Percentiles rank a stretch among this genome's conserved stretches.
Conservation (phyloP, 1,140 invertebrate species). For the Piezodorus guildinii region DNA sequence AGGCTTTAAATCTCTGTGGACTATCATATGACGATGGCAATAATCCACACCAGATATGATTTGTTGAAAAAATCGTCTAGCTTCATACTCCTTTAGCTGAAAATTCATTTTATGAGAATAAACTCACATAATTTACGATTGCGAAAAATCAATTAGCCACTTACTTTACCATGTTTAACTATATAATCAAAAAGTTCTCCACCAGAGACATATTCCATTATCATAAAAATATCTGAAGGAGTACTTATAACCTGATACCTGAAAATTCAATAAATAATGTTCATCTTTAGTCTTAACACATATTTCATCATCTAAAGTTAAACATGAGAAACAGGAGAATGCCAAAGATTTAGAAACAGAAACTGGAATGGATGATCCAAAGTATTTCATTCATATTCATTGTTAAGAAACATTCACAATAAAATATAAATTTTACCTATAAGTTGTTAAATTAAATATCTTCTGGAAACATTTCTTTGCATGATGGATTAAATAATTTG, state of each 20-base stretch:
- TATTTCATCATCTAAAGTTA: too few species aligned
- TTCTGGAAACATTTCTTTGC: too few species aligned
- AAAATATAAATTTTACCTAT: too few species aligned
- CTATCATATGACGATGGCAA: slow-evolving; percentile 99
- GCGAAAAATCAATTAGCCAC: background rate
- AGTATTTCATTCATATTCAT: too few species aligned
- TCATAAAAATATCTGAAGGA: slow-evolving; percentile 99
- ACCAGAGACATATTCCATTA: slow-evolving; percentile 99
- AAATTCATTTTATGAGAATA: background rate
- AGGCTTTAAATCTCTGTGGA: slow-evolving; percentile 90
- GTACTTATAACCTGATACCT: slow-evolving; percentile 83
- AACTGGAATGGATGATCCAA: too few species aligned
- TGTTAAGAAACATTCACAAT: too few species aligned
- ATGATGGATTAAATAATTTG: too few species aligned
- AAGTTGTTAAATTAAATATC: too few species aligned
- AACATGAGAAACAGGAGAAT: too few species aligned
- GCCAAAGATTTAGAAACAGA: too few species aligned
- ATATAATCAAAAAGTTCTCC: slow-evolving; percentile 99
- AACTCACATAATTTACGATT: too few species aligned
- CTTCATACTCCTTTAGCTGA: slow-evolving; percentile 79
- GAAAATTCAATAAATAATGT: background rate
- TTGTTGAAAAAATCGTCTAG: slow-evolving; percentile 94
- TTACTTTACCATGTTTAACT: slow-evolving; percentile 85
- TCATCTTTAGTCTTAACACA: too few species aligned
- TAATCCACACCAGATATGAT: slow-evolving; percentile 99